These are phyloP conservation scores for Elaphurus davidianus DNA, from an alignment of 2,113 vertebrate species.

Conservation along the genomic window DNA sequence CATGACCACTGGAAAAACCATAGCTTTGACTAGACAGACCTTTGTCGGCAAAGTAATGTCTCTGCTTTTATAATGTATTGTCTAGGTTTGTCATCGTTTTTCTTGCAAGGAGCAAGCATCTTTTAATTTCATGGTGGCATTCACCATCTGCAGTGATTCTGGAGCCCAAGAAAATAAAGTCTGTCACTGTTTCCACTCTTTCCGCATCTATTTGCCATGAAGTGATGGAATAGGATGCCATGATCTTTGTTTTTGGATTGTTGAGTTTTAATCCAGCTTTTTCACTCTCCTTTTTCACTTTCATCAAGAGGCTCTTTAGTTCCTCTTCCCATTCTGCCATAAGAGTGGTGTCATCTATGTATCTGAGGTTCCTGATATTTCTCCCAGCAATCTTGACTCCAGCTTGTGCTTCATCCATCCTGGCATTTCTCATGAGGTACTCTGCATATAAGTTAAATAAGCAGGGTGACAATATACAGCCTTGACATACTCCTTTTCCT, in stretches of 20 bases:
- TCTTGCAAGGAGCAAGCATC: not conserved
- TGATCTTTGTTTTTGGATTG: not conserved
- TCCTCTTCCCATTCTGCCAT: not conserved
- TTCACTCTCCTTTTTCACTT: not conserved
- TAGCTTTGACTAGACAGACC: not conserved
- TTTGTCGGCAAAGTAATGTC: not conserved
- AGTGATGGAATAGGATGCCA: not conserved
- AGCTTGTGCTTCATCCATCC: not conserved
- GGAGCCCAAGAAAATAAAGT: not conserved
- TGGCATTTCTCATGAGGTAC: accelerated
- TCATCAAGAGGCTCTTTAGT: not conserved
- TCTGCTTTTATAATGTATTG: not conserved
- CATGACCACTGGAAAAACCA: not conserved
- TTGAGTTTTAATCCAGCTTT: not conserved
- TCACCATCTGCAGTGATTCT: not conserved
- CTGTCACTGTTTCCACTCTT: not conserved
- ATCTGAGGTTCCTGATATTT: not conserved
- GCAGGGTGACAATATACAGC: not conserved
- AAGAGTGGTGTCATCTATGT: not conserved
- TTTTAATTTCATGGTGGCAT: not conserved
- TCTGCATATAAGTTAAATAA: not conserved
- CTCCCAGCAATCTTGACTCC: not conserved
- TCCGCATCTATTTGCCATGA: too few species aligned
- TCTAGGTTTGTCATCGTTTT: not conserved
- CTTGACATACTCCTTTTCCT: not conserved